Evolutionary conservation across 1,140 invertebrate species (phyloP), one percentile per base, ranked within the genome.

Genomic region (Streblospio benedicti): DNA sequence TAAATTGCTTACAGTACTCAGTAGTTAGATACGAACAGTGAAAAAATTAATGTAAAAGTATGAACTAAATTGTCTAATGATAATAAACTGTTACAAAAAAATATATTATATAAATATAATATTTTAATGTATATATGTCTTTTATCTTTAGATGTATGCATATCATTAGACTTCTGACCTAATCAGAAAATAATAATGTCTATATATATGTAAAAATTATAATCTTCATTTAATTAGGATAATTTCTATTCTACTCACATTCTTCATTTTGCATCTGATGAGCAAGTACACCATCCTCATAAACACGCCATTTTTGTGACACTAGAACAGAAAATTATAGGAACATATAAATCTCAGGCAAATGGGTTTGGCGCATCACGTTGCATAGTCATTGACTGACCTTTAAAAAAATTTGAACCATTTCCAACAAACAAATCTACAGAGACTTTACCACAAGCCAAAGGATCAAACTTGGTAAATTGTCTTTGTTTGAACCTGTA

Each of bases 241-340:
- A 16, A 18, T 30, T 9, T 31, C 16, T 2, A 35, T 25, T 47
- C 38, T 38, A 82, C 84, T 82, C 81, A 87, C 89, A 91, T 82
- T 95, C 92, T 79, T 94, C 84, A 71, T 89, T 87, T 76, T 96
- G 93, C 14, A 95, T 79, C 58, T 86, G 84, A 76, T 93, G 87
- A 4, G 91, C 92, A 64, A 94, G 76, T 9, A 89, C 91, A 47
- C 88, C 87, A 78, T 96, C 93, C 76, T 94, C 89, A 67, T 91
- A 85, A 43, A 95, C 88, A 62, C 92, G 81, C 91, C 91, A 96
- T 79, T 94, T 87, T 63, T 85, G 84, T 72, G 89, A 88, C 32
- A 92, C 88, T 90, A 78, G 28, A 85, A 84, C n/a, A n/a, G n/a
- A n/a, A n/a, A n/a, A n/a, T n/a, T n/a, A n/a, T n/a, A n/a, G n/a